phyloP scores from a whole-genome alignment of 2,888 invertebrate species.

The Leptopilina syphax region DNA sequence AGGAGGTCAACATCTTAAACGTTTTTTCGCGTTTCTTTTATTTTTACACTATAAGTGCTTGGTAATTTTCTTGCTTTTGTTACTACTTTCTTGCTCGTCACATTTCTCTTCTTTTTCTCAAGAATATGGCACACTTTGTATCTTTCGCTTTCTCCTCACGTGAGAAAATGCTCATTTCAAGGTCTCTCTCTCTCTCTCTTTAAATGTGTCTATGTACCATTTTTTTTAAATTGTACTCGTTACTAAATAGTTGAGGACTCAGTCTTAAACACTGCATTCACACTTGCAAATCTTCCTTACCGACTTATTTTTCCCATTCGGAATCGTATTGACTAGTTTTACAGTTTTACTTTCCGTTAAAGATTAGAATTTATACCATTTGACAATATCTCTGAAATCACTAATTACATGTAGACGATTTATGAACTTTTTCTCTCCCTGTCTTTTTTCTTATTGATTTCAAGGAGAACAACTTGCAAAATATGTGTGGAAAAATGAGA shows the following conservation, averaged over 20 bases:
- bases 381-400: not conserved
- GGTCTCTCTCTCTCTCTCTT: too few relatives aligned
- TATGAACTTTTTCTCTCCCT: not conserved
- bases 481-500: not conserved
- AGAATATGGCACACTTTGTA: slow-evolving; percentile 19
- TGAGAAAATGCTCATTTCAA: slow-evolving; percentile 11
- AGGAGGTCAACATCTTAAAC: slow-evolving; percentile 10
- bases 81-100: slow-evolving; percentile 34
- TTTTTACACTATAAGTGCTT: slow-evolving; percentile 8
- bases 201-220: not conserved
- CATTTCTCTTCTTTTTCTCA: slow-evolving; percentile 10
- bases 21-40: slow-evolving; percentile 7
- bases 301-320: too few relatives aligned
- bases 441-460: not conserved
- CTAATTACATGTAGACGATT: not conserved
- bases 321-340: not conserved
- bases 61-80: slow-evolving; percentile 29
- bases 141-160: slow-evolving; percentile 38
- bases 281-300: too few relatives aligned
- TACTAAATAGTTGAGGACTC: too few relatives aligned
- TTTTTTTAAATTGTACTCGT: too few relatives aligned
- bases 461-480: not conserved
- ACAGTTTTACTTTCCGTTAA: not conserved
- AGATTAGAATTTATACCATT: not conserved
- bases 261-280: too few relatives aligned